Evolutionary conservation across 2,888 invertebrate genomes (phyloP), one percentile per base, ranked within the genome.

Genomic region (Trichacis sp.): DNA sequence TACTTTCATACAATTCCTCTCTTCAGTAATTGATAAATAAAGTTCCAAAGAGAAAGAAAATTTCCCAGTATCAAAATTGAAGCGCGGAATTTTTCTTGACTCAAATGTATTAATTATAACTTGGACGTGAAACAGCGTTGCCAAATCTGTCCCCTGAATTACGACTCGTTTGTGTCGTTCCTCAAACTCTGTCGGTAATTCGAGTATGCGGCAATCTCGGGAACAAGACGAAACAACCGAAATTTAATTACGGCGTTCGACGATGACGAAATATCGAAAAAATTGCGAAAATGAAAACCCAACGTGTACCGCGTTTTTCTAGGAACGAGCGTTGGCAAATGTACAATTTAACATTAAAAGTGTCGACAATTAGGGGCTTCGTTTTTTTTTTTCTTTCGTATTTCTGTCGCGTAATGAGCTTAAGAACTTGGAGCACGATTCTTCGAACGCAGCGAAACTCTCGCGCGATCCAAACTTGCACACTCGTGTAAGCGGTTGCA

Each of bases 231-330:
- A 58, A 54, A 57, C 64, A 47, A 58, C 38, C 33, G 56, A 72
- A 70, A 72, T 70, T 64, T 64, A 67, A 66, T 58, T 40, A 59
- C 63, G 60, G 61, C n/a, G n/a, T n/a, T n/a, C n/a, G n/a, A n/a
- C n/a, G n/a, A n/a, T n/a, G n/a, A n/a, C n/a, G n/a, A n/a, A n/a
- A n/a, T n/a, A n/a, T n/a, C n/a, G n/a, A n/a, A n/a, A n/a, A n/a
- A n/a, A n/a, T n/a, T n/a, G n/a, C n/a, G n/a, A n/a, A n/a, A n/a
- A n/a, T n/a, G n/a, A n/a, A n/a, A n/a, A n/a, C n/a, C n/a, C n/a
- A n/a, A n/a, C n/a, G n/a, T n/a, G n/a, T 29, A 9, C 30, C 9
- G 30, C 30, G 5, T 5, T 29, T 29, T 29, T 29, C 30, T 29
- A 6, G 6, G 30, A 9, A 6, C 9, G 6, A 6, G 5, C 30